Conservation (phyloP, 2,797 vertebrate genomes). For the Monodelphis domestica region DNA sequence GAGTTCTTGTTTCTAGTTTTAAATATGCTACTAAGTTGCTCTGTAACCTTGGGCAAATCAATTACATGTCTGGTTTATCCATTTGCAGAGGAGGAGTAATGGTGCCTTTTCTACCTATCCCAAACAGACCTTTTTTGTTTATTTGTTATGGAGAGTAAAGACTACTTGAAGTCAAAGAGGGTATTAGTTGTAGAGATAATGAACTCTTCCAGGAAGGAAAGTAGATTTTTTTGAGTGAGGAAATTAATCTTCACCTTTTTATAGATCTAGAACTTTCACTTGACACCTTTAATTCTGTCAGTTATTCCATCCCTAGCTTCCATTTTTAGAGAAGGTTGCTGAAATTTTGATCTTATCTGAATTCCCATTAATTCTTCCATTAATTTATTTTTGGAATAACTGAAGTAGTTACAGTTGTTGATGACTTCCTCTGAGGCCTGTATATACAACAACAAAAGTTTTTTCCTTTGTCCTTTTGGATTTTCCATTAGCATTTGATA, state of each 20-base stretch:
- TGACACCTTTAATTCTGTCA: background rate
- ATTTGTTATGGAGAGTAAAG: background rate
- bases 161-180: conserved; percentile 28
- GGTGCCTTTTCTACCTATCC: conserved; percentile 5
- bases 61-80: background rate
- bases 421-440: background rate
- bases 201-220: conserved; percentile 40
- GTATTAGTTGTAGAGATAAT: conserved; percentile 43
- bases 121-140: conserved; percentile 15
- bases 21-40: background rate
- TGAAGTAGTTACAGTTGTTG: conserved; percentile 32
- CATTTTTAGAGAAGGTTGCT: conserved; percentile 39
- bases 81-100: conserved; percentile 29
- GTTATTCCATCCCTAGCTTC: background rate
- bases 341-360: conserved; percentile 38
- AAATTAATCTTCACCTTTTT: conserved; percentile 40
- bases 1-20: conserved; percentile 33
- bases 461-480: conserved; percentile 20
- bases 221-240: background rate
- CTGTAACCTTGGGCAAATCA: background rate
- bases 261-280: conserved; percentile 22
- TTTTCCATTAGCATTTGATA: conserved; percentile 44
- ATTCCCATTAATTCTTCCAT: conserved; percentile 30
- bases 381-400: conserved; percentile 50
- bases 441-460: background rate